Evolutionary conservation across 2,888 invertebrate genomes (phyloP).

Genomic region (Dynastes hyllus): DNA sequence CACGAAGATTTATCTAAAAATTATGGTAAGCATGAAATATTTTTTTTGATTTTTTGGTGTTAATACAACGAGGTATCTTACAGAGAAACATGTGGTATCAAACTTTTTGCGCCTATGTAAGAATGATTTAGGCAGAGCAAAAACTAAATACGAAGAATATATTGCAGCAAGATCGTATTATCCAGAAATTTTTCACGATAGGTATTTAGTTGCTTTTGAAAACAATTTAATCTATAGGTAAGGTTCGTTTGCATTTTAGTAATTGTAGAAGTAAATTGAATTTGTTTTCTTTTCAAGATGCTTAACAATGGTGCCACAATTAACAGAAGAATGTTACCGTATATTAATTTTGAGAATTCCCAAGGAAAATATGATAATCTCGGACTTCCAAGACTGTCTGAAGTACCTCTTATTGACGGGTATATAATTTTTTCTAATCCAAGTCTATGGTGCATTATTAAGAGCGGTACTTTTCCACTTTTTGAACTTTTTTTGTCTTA

Average conservation of each 20-base stretch:
- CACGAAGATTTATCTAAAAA: neutral
- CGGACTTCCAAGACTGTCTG: neutral
- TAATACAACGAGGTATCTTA: slow-evolving; percentile 1
- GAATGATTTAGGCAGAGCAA: slow-evolving; percentile 77
- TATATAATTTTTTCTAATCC: neutral
- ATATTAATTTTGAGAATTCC: neutral
- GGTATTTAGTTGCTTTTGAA: neutral
- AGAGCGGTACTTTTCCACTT: too few relatives aligned
- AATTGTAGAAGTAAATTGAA: too few relatives aligned
- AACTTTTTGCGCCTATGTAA: slow-evolving; percentile 78
- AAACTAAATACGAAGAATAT: slow-evolving; percentile 78
- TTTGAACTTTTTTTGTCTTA: too few relatives aligned
- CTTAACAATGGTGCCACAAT: neutral
- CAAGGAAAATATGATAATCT: neutral
- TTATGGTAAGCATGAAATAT: neutral
- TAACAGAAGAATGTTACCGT: slow-evolving; percentile 8
- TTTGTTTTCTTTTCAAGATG: slow-evolving; percentile 3
- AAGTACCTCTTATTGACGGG: neutral
- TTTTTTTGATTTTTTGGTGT: slow-evolving; percentile 51
- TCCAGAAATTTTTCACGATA: neutral
- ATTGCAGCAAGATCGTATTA: slow-evolving; percentile 72
- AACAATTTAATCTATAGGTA: slow-evolving; percentile 2
- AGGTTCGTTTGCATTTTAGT: neutral
- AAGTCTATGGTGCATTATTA: too few relatives aligned
- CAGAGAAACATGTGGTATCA: slow-evolving; percentile 73